These are phyloP conservation scores for Cynoglossus semilaevis DNA, from an alignment of 2,113 vertebrate species.

Conservation along the genomic window DNA sequence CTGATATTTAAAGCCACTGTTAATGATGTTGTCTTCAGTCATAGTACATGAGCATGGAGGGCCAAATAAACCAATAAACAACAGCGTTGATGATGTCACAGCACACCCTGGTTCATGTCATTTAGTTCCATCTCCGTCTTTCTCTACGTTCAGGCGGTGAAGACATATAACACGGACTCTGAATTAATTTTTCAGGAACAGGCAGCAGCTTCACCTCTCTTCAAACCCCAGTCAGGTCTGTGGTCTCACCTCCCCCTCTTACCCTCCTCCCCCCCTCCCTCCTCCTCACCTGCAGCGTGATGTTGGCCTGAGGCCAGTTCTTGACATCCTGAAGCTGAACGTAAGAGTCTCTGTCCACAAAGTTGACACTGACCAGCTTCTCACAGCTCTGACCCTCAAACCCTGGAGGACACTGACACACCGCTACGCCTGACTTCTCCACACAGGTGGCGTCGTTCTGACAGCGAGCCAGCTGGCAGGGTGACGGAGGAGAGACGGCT, in stretches of 20 bases:
- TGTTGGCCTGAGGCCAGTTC: slow-evolving; percentile 94
- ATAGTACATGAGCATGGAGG: too few relatives aligned
- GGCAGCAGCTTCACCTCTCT: background rate
- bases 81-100: too few relatives aligned
- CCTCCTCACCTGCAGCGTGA: slow-evolving; percentile 87
- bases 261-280: too few relatives aligned
- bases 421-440: slow-evolving; percentile 70
- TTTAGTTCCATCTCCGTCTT: too few relatives aligned
- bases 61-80: too few relatives aligned
- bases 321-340: slow-evolving; percentile 91
- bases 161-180: too few relatives aligned
- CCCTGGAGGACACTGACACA: slow-evolving; percentile 88
- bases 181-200: too few relatives aligned
- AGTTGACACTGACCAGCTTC: slow-evolving; percentile 94
- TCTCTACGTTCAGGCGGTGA: too few relatives aligned
- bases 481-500: slow-evolving; percentile 59
- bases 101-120: too few relatives aligned
- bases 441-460: slow-evolving; percentile 87
- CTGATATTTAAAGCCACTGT: too few relatives aligned
- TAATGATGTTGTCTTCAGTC: too few relatives aligned
- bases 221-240: background rate
- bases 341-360: slow-evolving; percentile 91
- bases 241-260: background rate
- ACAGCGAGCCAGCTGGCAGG: slow-evolving; percentile 82
- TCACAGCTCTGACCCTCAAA: slow-evolving; percentile 90